Evolutionary conservation across 2,797 vertebrate species (phyloP).

Genomic region (Taeniopygia guttata): DNA sequence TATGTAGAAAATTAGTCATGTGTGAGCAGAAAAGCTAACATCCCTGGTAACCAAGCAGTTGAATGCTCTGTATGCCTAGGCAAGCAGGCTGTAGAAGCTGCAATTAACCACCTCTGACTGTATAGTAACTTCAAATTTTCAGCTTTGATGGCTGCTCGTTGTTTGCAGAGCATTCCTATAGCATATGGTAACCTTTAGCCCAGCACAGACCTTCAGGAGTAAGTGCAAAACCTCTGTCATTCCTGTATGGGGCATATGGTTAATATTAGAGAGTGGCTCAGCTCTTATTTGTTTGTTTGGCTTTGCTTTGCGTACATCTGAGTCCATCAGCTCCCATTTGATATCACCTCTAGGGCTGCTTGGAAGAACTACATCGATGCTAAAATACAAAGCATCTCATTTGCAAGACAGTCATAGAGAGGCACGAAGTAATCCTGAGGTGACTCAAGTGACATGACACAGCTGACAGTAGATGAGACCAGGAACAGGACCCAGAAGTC

Average conservation of each 20-base stretch:
- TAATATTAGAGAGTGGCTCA: background rate
- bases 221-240: slow-evolving; percentile 6
- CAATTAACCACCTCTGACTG: slow-evolving; percentile 35
- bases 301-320: background rate
- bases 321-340: background rate
- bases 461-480: background rate
- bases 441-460: background rate
- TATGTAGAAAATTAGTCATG: slow-evolving; percentile 10
- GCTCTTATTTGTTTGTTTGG: background rate
- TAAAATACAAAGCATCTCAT: background rate
- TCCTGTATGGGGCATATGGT: background rate
- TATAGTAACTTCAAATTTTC: slow-evolving; percentile 30
- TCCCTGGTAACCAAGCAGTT: slow-evolving; percentile 29
- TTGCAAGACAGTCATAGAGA: background rate
- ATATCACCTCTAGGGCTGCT: background rate
- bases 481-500: background rate
- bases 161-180: slow-evolving; percentile 47
- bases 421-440: background rate
- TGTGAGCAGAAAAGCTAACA: slow-evolving; percentile 36
- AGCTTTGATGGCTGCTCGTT: background rate
- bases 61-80: slow-evolving; percentile 6
- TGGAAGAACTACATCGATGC: background rate
- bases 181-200: slow-evolving; percentile 42
- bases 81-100: slow-evolving; percentile 39
- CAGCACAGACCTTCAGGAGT: background rate